A percentile compares a stretch with the other conserved stretches of the same genome.
Evolutionary conservation across 2,797 vertebrate species (phyloP).

Genomic region (Spinibarbus caldwelli): DNA sequence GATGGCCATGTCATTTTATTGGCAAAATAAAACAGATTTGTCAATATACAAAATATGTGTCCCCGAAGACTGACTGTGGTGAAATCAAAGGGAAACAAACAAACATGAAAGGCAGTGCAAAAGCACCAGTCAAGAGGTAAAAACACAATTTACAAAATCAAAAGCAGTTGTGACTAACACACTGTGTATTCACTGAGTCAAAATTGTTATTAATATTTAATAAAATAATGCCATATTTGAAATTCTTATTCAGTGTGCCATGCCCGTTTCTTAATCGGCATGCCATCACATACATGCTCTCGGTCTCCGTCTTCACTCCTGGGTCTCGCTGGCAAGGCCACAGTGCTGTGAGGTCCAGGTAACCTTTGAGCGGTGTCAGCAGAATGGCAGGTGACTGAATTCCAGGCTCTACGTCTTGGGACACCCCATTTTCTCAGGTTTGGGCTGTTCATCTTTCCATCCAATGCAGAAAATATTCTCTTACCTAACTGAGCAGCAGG

Average conservation of each 20-base stretch:
- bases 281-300: conserved; percentile 52
- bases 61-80: background rate
- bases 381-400: conserved; percentile 77
- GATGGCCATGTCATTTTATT: background rate
- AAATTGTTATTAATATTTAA: background rate
- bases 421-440: conserved; percentile 29
- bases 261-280: conserved; percentile 79
- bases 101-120: background rate
- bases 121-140: background rate
- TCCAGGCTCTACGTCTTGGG: conserved; percentile 73
- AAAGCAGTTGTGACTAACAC: background rate
- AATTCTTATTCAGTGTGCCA: conserved; percentile 72
- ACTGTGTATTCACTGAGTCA: background rate
- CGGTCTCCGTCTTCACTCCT: conserved; percentile 72
- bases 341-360: conserved; percentile 50
- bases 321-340: conserved; percentile 62
- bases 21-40: background rate
- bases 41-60: background rate
- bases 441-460: conserved; percentile 11
- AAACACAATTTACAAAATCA: background rate
- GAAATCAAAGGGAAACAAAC: background rate
- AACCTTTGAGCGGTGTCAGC: conserved; percentile 72
- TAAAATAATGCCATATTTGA: background rate
- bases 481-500: conserved; percentile 35
- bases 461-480: conserved; percentile 26